Conservation (phyloP, 2,113 vertebrate species). For the Pica pica region DNA sequence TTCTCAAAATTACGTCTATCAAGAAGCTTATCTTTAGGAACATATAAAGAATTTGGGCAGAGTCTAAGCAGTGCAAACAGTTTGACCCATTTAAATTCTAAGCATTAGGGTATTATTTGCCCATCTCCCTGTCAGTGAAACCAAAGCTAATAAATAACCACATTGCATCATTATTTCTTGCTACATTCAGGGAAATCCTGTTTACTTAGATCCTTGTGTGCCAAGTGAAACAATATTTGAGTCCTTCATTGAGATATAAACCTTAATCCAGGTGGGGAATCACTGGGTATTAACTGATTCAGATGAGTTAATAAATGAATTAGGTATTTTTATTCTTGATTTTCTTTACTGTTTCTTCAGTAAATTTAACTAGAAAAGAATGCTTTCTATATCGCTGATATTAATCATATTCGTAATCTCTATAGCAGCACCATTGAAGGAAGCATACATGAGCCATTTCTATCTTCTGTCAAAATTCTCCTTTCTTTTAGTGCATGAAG, state of each 20-base stretch:
- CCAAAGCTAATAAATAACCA: constrained; percentile 53
- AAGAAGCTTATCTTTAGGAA: neutral
- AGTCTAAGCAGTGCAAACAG: neutral
- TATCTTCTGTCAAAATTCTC: neutral
- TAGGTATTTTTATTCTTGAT: neutral
- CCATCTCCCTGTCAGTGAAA: neutral
- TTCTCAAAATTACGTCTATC: neutral
- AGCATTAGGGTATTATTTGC: constrained; percentile 20
- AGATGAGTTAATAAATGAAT: neutral
- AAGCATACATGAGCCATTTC: neutral
- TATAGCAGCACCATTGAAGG: neutral
- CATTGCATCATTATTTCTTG: constrained; percentile 14
- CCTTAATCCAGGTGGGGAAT: neutral
- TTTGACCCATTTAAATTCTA: neutral
- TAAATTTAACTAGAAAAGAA: neutral
- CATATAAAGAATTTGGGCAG: neutral
- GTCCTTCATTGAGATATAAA: neutral
- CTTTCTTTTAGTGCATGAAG: neutral
- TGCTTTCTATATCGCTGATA: neutral
- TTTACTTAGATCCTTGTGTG: constrained; percentile 4
- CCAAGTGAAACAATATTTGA: constrained; percentile 19
- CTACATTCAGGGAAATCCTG: neutral
- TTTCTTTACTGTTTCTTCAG: neutral
- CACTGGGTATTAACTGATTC: neutral
- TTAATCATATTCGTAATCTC: neutral